Conservation (phyloP, 2,888 invertebrate genomes). For the Drosophila heteroneura region DNA sequence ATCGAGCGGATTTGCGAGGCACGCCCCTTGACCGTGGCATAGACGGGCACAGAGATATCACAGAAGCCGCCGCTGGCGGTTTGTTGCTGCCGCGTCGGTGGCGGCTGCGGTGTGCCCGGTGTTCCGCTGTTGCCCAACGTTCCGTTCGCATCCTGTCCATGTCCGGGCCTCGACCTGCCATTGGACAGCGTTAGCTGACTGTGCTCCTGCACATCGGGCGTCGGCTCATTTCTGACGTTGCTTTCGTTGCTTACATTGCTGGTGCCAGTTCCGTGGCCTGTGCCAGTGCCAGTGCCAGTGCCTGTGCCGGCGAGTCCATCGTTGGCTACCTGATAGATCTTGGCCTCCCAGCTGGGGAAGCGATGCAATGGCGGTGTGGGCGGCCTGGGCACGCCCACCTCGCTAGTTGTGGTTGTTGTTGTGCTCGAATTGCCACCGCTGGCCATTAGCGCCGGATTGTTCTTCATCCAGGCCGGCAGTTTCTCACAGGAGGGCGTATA, state of each 20-base stretch:
- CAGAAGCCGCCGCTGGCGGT: constrained; percentile 92
- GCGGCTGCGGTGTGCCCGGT: constrained; percentile 80
- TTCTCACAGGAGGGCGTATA: constrained; percentile 95
- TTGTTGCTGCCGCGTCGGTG: constrained; percentile 84
- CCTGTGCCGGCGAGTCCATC: constrained; percentile 86
- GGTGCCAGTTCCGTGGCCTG: constrained; percentile 18
- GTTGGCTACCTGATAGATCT: constrained; percentile 94
- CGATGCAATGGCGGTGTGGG: constrained; percentile 96
- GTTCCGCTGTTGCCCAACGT: constrained; percentile 65
- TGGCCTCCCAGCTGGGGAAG: constrained; percentile 97
- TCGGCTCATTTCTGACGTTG: constrained; percentile 58
- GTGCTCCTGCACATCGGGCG: constrained; percentile 62
- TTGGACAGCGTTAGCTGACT: constrained; percentile 67
- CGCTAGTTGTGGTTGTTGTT: constrained; percentile 85
- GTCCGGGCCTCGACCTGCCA: constrained; percentile 51
- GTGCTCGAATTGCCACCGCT: constrained; percentile 87
- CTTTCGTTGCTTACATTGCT: constrained; percentile 52
- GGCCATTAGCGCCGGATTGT: constrained; percentile 85
- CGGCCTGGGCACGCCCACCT: constrained; percentile 87
- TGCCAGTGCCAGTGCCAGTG: constrained; percentile 63
- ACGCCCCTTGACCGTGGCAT: constrained; percentile 98
- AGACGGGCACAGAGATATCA: constrained; percentile 96
- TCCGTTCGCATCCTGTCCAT: constrained; percentile 80
- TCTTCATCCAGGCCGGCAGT: constrained; percentile 87
- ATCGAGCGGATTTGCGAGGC: constrained; percentile 98